A percentile compares a stretch with the other conserved stretches of the same genome.
Evolutionary conservation across 2,888 invertebrate genomes (phyloP).

Genomic region (Perdita meconis): DNA sequence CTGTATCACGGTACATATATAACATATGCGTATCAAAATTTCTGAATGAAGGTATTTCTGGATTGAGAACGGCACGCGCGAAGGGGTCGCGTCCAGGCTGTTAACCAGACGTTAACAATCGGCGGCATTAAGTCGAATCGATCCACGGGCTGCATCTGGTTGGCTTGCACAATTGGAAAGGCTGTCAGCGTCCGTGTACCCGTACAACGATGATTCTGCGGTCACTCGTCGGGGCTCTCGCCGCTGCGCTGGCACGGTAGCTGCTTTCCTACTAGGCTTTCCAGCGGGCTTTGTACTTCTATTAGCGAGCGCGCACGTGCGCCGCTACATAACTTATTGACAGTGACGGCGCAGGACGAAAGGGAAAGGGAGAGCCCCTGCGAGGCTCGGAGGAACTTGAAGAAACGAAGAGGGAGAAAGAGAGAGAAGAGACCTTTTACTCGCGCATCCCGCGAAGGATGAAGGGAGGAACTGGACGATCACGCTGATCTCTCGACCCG

Average conservation of each 20-base stretch:
- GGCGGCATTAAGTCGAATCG: constrained; percentile 58
- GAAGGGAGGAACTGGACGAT: constrained; percentile 18
- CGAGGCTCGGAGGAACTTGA: no score
- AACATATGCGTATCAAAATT: no score
- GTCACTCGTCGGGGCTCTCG: constrained; percentile 54
- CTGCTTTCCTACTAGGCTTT: constrained; percentile 58
- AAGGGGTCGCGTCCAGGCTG: constrained; percentile 29
- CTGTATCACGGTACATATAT: no score
- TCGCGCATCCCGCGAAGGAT: constrained; percentile 25
- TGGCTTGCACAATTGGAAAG: constrained; percentile 68
- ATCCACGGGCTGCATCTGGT: constrained; percentile 57
- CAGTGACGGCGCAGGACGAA: constrained; percentile 62
- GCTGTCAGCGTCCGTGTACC: constrained; percentile 60
- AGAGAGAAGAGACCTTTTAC: constrained; percentile 24
- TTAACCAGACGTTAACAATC: constrained; percentile 65
- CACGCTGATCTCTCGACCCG: neutral
- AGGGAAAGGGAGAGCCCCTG: constrained; percentile 64
- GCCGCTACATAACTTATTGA: constrained; percentile 69
- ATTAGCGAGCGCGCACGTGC: constrained; percentile 68
- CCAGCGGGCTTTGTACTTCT: constrained; percentile 59
- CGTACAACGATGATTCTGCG: constrained; percentile 67
- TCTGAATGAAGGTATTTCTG: neutral
- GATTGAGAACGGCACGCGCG: constrained; percentile 14
- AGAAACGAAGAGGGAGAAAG: constrained; percentile 17
- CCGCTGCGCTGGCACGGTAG: constrained; percentile 53